These are phyloP conservation scores for Phyllotreta cruciferae DNA, from an alignment of 2,888 invertebrate genomes.

Conservation along the genomic window DNA sequence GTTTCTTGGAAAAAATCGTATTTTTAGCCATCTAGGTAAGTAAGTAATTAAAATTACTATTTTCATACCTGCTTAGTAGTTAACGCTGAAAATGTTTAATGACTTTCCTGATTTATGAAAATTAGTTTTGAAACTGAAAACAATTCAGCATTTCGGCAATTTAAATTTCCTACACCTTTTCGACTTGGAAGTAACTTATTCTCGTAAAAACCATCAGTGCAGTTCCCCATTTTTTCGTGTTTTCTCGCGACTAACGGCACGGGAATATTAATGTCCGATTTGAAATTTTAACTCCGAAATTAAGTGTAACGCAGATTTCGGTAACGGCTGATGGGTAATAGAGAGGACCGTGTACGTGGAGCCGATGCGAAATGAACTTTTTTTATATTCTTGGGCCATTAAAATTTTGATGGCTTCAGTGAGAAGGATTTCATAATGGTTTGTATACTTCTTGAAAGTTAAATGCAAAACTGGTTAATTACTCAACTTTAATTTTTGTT, in stretches of 20 bases:
- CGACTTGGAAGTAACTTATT: not conserved
- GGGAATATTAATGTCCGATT: slow-evolving; percentile 35
- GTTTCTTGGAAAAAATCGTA: not conserved
- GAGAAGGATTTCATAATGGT: slow-evolving; percentile 12
- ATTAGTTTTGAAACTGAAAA: too few relatives aligned
- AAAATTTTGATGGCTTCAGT: slow-evolving; percentile 14
- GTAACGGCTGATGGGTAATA: slow-evolving; percentile 25
- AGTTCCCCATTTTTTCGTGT: slow-evolving; percentile 1
- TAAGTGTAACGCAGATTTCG: slow-evolving; percentile 29
- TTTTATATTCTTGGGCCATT: slow-evolving; percentile 10
- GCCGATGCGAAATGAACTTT: slow-evolving; percentile 24
- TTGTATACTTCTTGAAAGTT: slow-evolving; percentile 16
- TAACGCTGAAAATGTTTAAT: too few relatives aligned
- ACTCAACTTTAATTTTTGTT: slow-evolving; percentile 3
- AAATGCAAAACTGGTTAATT: slow-evolving; percentile 13
- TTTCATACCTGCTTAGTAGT: too few relatives aligned
- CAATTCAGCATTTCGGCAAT: too few relatives aligned
- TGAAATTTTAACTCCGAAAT: slow-evolving; percentile 27
- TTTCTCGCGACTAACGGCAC: slow-evolving; percentile 17
- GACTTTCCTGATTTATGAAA: too few relatives aligned
- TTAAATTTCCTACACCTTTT: not conserved
- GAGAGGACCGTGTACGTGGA: slow-evolving; percentile 20
- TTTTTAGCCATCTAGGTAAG: not conserved
- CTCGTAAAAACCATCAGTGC: not conserved
- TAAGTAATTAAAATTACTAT: not conserved